Conservation (phyloP, 1,140 invertebrate species). For the Oreohelix idahoensis region DNA sequence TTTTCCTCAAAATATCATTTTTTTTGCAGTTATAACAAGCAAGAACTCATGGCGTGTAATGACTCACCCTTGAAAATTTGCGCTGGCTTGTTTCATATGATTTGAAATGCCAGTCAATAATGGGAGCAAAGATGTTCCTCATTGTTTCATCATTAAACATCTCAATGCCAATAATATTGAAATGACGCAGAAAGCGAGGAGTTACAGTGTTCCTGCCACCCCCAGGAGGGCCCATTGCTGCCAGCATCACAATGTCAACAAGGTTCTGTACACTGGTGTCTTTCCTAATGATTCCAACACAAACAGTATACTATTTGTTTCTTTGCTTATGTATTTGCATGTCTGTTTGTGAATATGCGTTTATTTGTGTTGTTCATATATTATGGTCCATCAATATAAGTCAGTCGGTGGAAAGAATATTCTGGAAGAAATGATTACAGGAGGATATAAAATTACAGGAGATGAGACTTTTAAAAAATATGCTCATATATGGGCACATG, state of each 20-base stretch:
- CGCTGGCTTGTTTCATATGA: conserved; percentile 73
- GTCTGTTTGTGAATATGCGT: no score
- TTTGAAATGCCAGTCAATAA: conserved; percentile 73
- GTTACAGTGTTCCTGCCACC: conserved; percentile 72
- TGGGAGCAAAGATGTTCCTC: conserved; percentile 72
- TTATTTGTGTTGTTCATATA: no score
- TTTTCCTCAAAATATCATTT: no score
- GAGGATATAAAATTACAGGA: no score
- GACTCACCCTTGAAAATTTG: conserved; percentile 67
- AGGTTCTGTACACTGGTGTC: conserved; percentile 69
- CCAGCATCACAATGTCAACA: conserved; percentile 70
- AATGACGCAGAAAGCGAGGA: conserved; percentile 70
- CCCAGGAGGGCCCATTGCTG: conserved; percentile 72
- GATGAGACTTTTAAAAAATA: no score
- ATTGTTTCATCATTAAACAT: conserved; percentile 73
- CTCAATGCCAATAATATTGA: conserved; percentile 72
- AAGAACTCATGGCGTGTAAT: no score
- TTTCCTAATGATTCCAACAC: conserved; percentile 58
- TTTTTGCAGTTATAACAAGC: no score
- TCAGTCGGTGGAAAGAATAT: no score
- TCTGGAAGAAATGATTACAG: no score
- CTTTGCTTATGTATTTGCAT: background rate
- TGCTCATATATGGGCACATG: no score
- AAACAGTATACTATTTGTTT: conserved; percentile 1
- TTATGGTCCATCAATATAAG: no score